Conservation (phyloP, 2,797 vertebrate genomes). For the Cryptoblepharus egeriae region DNA sequence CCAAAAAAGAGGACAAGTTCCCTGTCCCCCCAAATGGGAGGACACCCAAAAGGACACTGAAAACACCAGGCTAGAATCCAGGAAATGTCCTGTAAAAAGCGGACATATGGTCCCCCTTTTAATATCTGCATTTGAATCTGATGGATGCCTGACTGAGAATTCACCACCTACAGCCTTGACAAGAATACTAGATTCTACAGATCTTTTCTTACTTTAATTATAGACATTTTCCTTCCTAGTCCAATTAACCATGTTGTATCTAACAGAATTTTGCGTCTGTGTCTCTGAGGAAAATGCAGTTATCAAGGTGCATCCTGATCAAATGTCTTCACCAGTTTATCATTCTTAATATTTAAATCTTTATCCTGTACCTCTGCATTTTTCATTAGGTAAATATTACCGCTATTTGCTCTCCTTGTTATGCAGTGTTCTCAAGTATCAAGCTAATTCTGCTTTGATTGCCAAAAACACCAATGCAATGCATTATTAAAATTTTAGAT, state of each 20-base stretch:
- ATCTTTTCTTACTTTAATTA: neutral
- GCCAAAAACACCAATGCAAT: slow-evolving; percentile 43
- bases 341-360: slow-evolving; percentile 49
- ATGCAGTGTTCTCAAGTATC: slow-evolving; percentile 48
- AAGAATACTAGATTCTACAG: neutral
- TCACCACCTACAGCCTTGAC: neutral
- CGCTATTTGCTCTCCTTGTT: slow-evolving; percentile 47
- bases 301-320: slow-evolving; percentile 17
- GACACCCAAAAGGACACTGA: too few relatives aligned
- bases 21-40: too few relatives aligned
- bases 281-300: slow-evolving; percentile 21
- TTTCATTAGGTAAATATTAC: slow-evolving; percentile 67
- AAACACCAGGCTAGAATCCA: too few relatives aligned
- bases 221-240: neutral
- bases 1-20: too few relatives aligned
- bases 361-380: slow-evolving; percentile 60
- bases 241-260: neutral
- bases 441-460: slow-evolving; percentile 63
- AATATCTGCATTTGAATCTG: neutral
- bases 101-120: too few relatives aligned
- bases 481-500: slow-evolving; percentile 66
- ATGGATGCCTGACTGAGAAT: neutral
- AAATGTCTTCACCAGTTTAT: slow-evolving; percentile 3
- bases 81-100: too few relatives aligned
- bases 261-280: neutral